phyloP scores from a whole-genome alignment of 2,113 vertebrate species.

The Pampusana beccarii region DNA sequence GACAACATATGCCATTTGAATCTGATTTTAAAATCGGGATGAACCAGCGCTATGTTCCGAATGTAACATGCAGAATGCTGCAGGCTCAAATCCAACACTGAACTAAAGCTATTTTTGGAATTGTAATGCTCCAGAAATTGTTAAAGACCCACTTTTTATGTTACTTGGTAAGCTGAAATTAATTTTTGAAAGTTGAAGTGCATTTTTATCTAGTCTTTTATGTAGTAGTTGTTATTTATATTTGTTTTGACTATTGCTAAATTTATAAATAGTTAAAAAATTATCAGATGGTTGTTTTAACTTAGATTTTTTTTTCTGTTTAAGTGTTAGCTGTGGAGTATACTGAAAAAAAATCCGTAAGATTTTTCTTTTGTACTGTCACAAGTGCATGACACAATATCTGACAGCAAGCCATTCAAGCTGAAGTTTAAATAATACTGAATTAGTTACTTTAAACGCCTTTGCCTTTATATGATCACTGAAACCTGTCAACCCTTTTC shows the following conservation, averaged over 20 bases:
- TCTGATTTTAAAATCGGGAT: conserved; percentile 2
- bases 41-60: background rate
- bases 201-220: background rate
- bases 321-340: background rate
- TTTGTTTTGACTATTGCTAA: background rate
- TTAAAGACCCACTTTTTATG: background rate
- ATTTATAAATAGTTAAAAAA: background rate
- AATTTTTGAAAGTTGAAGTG: background rate
- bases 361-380: background rate
- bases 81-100: conserved; percentile 32
- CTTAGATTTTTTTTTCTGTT: background rate
- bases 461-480: conserved; percentile 21
- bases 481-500: conserved; percentile 28
- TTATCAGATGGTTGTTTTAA: background rate
- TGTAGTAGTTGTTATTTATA: background rate
- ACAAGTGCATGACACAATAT: conserved; percentile 4
- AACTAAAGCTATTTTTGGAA: conserved; percentile 51
- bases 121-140: background rate
- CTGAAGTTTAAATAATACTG: conserved; percentile 40
- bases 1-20: conserved; percentile 33
- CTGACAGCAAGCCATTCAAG: conserved; percentile 20
- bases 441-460: conserved; percentile 39
- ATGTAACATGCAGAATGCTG: conserved; percentile 25
- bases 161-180: background rate
- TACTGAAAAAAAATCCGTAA: background rate